A percentile compares a stretch with the other conserved stretches of the same genome.
Conservation (phyloP, 2,797 vertebrate species). For the Macropodus opercularis region DNA sequence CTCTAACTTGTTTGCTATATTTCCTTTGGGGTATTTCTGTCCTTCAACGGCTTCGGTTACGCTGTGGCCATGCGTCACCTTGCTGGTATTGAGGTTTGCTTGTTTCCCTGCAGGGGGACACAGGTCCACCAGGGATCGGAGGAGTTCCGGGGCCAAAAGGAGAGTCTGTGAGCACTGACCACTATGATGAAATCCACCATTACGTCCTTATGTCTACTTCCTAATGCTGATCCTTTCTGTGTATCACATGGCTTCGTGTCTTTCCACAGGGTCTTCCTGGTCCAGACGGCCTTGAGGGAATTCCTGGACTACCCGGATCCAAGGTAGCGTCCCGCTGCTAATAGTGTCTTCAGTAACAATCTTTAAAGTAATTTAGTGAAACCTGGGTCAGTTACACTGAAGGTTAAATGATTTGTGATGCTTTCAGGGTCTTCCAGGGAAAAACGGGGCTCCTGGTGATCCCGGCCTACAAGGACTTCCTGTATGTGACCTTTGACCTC, state of each 20-base stretch:
- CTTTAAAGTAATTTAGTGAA: too few relatives aligned
- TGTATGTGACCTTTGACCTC: slow-evolving; percentile 80
- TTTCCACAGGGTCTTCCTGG: slow-evolving; percentile 87
- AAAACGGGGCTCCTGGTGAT: slow-evolving; percentile 91
- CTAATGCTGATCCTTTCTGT: not conserved
- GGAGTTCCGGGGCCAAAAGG: slow-evolving; percentile 92
- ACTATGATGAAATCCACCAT: not conserved
- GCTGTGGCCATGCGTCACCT: too few relatives aligned
- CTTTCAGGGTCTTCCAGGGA: slow-evolving; percentile 89
- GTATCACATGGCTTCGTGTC: not conserved
- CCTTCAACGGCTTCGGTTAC: too few relatives aligned
- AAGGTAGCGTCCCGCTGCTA: slow-evolving; percentile 79
- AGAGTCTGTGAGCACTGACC: slow-evolving; percentile 81
- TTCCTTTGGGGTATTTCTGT: too few relatives aligned
- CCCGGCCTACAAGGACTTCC: slow-evolving; percentile 89
- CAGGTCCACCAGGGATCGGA: slow-evolving; percentile 87
- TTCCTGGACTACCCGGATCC: slow-evolving; percentile 91
- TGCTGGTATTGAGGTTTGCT: too few relatives aligned
- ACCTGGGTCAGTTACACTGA: not conserved
- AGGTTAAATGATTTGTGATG: not conserved
- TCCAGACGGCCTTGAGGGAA: slow-evolving; percentile 91
- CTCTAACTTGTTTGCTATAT: too few relatives aligned
- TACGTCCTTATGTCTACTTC: too few relatives aligned
- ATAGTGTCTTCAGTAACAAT: too few relatives aligned
- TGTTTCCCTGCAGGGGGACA: slow-evolving; percentile 78